Base-by-base conservation (phyloP, 1,140 invertebrate genomes). In the Drosophila grimshawi region DNA sequence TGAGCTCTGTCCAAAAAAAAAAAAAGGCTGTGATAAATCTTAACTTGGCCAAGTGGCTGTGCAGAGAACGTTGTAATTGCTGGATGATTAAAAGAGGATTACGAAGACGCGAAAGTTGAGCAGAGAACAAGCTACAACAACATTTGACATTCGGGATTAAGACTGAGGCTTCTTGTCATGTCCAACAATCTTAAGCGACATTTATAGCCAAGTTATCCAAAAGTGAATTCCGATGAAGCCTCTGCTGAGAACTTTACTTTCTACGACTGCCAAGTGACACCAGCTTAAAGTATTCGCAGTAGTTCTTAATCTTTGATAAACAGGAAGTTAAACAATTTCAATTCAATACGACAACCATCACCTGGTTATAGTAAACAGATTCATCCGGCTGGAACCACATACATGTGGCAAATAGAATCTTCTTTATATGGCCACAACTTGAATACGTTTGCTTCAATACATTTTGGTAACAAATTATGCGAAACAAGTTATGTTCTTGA, bases 1-100 rank as follows among this genome's bases (percentile, higher is more conserved):
- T 70, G 65, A 43, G 41, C 32, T 46, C 75, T 86, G 78, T 69
- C 70, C 66, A 46, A 80, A 72, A 75, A 57, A 70, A 62, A 79
- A 74, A 80, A 60, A 74, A 67, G 64, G 33, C 56, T 65, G 53
- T 66, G 49, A 69, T 48, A 69, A 75, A 73, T 78, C 72, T 52
- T 56, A 19, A 53, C 51, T n/a, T 55, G 48, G 56, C 29, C 64
- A 60, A 56, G 39, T 27, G 46, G 57, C 19, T 43, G 4, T 8
- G 29, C 30, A 43, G 67, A 64, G 60, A 83, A 73, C 65, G 52
- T 43, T 46, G 55, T 64, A 49, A 69, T 33, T 49, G 41, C 52
- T 30, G 64, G 52, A 56, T 52, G 76, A 78, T 76, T 78, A 76
- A 76, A 76, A 53, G 39, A 57, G 57, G 51, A 78, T 78, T 76